A percentile compares a stretch with the other conserved stretches of the same genome.
Conservation (phyloP, 2,888 invertebrate genomes). For the Clistopyga incitator region DNA sequence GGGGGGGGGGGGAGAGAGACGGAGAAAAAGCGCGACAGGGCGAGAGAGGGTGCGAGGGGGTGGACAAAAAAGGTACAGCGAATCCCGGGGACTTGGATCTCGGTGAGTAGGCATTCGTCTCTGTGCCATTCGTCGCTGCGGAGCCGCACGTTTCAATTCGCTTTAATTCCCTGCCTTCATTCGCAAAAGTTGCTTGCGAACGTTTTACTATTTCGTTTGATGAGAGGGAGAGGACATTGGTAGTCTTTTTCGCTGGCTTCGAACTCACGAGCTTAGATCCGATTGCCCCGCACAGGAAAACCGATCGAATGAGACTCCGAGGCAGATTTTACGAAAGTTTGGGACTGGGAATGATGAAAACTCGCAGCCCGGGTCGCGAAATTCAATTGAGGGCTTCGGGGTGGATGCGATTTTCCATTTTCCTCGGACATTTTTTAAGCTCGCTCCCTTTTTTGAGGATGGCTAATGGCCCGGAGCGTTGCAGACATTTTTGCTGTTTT, state of each 20-base stretch:
- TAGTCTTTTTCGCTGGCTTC: conserved; percentile 32
- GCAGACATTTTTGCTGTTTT: not conserved
- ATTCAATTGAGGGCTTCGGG: conserved; percentile 54
- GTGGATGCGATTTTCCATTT: conserved; percentile 34
- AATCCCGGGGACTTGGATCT: conserved; percentile 56
- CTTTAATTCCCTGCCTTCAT: conserved; percentile 61
- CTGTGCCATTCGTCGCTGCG: conserved; percentile 54
- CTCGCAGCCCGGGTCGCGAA: conserved; percentile 1
- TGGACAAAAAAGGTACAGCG: conserved; percentile 29
- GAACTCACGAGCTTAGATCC: conserved; percentile 36
- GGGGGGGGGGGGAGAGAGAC: not conserved
- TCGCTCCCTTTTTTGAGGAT: not conserved
- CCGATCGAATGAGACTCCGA: conserved; percentile 42
- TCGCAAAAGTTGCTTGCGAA: conserved; percentile 41
- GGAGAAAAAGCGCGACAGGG: conserved; percentile 17
- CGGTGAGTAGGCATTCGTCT: conserved; percentile 60
- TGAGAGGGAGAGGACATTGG: conserved; percentile 25
- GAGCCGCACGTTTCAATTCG: conserved; percentile 67
- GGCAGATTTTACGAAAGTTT: conserved; percentile 58
- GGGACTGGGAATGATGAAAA: conserved; percentile 17
- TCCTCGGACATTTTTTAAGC: not conserved
- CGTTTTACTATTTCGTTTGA: conserved; percentile 64
- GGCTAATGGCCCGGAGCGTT: conserved; percentile 46
- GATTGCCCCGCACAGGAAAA: conserved; percentile 7
- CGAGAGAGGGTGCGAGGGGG: not conserved